These are phyloP conservation scores for Bombycilla garrulus DNA, from an alignment of 2,113 vertebrate species.

Conservation along the genomic window DNA sequence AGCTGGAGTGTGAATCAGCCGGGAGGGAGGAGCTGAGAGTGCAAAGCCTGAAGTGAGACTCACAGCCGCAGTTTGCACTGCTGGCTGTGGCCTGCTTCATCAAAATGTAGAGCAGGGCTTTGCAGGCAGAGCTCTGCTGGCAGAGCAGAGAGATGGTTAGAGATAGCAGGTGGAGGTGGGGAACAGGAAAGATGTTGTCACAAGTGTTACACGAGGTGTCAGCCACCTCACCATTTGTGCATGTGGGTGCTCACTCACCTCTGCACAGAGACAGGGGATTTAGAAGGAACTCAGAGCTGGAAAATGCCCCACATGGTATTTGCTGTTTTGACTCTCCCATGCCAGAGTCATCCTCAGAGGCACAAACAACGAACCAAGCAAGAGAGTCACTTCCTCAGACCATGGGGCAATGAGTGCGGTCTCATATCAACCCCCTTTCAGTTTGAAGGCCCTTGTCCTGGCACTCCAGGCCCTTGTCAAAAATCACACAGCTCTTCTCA, in stretches of 20 bases:
- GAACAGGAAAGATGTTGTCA: neutral
- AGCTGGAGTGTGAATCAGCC: neutral
- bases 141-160: neutral
- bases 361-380: neutral
- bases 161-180: neutral
- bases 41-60: neutral
- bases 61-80: neutral
- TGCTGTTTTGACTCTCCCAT: neutral
- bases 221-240: neutral
- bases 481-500: neutral
- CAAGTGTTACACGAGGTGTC: neutral
- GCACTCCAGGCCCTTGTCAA: neutral
- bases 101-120: neutral
- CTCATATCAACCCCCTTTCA: fast-evolving
- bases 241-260: fast-evolving
- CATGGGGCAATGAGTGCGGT: neutral
- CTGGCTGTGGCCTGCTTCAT: neutral
- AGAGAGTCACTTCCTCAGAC: neutral
- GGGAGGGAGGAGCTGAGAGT: neutral
- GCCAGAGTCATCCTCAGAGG: neutral
- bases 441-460: neutral
- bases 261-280: fast-evolving
- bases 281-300: neutral
- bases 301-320: neutral
- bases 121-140: neutral